Conservation (phyloP, 2,888 invertebrate species). For the Erebia ligea region DNA sequence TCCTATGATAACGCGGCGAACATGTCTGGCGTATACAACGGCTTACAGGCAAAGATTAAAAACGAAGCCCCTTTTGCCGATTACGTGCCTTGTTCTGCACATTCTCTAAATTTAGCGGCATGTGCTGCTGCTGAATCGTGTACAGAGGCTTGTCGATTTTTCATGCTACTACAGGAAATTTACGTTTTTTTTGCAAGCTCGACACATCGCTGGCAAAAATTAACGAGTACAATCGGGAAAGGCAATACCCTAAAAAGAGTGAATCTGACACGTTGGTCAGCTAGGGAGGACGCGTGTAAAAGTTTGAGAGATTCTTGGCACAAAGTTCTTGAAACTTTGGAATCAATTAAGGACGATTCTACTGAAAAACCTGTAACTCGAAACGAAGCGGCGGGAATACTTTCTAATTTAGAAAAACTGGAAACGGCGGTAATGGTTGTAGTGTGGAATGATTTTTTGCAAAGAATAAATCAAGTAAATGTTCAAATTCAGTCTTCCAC, state of each 20-base stretch:
- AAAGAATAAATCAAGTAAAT: conserved; percentile 11
- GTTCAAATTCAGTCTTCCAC: too few relatives aligned
- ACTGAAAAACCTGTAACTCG: conserved; percentile 15
- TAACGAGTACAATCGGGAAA: too few relatives aligned
- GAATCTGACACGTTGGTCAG: too few relatives aligned
- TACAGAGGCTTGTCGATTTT: not conserved
- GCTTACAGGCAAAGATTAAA: not conserved
- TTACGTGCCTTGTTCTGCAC: not conserved
- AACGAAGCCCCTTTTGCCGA: not conserved
- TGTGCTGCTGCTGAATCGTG: not conserved
- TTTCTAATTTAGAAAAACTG: conserved; percentile 11
- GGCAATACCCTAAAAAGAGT: too few relatives aligned
- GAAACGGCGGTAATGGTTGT: conserved; percentile 11
- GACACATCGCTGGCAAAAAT: not conserved
- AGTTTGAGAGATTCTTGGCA: conserved; percentile 1
- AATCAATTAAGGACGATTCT: conserved; percentile 11
- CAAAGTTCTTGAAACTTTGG: conserved; percentile 11
- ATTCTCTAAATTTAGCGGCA: not conserved
- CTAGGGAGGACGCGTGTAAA: too few relatives aligned
- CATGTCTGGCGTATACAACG: conserved; percentile 2
- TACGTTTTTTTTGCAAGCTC: not conserved
- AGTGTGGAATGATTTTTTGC: conserved; percentile 2
- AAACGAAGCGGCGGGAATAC: conserved; percentile 3
- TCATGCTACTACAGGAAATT: not conserved
- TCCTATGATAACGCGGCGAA: not conserved